Evolutionary conservation across 2,113 vertebrate genomes (phyloP), one percentile per base, ranked within the genome.

Genomic region (Syngnathus scovelli): DNA sequence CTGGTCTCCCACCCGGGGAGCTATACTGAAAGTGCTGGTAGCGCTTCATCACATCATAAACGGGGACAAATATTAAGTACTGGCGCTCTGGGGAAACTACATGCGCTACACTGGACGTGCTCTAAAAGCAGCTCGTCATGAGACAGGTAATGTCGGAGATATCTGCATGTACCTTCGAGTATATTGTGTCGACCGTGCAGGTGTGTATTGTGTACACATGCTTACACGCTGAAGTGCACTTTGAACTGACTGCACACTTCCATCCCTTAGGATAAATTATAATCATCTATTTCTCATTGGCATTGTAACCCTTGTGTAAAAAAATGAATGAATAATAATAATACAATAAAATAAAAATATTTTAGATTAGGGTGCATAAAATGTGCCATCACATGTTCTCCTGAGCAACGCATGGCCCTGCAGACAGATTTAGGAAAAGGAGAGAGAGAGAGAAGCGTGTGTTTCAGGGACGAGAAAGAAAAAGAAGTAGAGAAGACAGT

Each of bases 251-350:
- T 62, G 39, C 66, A 74, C 66, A 76, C 66, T 78, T 83, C 59
- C 66, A 76, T 76, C 83, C 83, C 84, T 70, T 44, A 81, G 86
- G 87, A 78, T 52, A n/a, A 66, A 54, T 39, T 85, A 68, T 83
- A 87, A 86, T 82, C 81, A 76, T 79, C 72, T 77, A 70, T 74
- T 73, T 83, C 77, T 85, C 67, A 39, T 69, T 77, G 48, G 65
- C 54, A 75, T 83, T 87, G 79, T 86, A 80, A 80, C 64, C 27
- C 27, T 33, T 33, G 27, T 33, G 27, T 33, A 33, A 33, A 33
- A 39, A 39, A 7, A 39, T 8, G 6, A 46, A 16, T 46, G 15
- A 16, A 46, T 44, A 44, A 44, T 13, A 44, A 44, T 44, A 12
- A 44, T 44, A 46, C 39, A 39, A 39, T 39, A 39, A 39, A 33